Evolutionary conservation across 2,888 invertebrate species (phyloP).

Genomic region (Thymelicus sylvestris): DNA sequence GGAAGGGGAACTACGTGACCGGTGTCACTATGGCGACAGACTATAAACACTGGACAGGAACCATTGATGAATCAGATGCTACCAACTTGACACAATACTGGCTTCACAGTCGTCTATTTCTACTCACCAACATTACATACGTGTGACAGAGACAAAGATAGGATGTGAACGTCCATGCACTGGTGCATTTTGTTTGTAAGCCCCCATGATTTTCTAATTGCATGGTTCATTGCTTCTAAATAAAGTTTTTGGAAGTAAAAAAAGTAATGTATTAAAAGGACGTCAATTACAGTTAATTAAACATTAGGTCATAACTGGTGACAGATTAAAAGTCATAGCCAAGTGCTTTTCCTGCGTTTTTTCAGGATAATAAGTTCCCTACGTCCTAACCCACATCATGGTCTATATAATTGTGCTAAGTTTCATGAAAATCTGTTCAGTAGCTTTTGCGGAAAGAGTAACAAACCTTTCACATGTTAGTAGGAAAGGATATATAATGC

Average conservation of each 20-base stretch:
- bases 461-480: too few relatives aligned
- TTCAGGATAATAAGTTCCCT: too few relatives aligned
- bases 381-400: too few relatives aligned
- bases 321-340: too few relatives aligned
- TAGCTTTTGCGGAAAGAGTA: too few relatives aligned
- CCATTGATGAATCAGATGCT: conserved; percentile 42
- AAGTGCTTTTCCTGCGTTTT: too few relatives aligned
- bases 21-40: conserved; percentile 63
- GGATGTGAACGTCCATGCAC: conserved; percentile 26
- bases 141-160: conserved; percentile 32
- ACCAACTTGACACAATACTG: conserved; percentile 40
- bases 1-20: conserved; percentile 77
- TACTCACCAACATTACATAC: conserved; percentile 12
- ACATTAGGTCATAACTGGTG: too few relatives aligned
- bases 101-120: conserved; percentile 49
- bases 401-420: too few relatives aligned
- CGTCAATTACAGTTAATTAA: too few relatives aligned
- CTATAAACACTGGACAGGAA: conserved; percentile 49
- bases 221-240: conserved; percentile 30
- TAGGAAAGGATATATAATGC: too few relatives aligned
- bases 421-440: too few relatives aligned
- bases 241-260: conserved; percentile 18
- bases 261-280: too few relatives aligned
- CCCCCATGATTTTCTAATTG: conserved; percentile 33
- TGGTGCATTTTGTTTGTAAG: conserved; percentile 31